Evolutionary conservation across 2,113 vertebrate species (phyloP).

Genomic region (Urocynchramus pylzowi): DNA sequence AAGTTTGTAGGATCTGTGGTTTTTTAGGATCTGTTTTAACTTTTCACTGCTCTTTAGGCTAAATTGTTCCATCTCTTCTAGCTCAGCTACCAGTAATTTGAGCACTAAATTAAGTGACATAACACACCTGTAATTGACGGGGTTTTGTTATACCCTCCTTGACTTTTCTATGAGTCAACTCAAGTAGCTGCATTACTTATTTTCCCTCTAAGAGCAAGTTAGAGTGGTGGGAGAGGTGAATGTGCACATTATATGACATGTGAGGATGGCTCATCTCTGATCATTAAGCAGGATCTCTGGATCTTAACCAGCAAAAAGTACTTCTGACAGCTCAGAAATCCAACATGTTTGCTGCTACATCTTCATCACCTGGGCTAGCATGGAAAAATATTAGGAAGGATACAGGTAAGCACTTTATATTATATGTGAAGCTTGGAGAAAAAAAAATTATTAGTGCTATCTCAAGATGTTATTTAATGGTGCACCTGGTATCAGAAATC

Average conservation of each 20-base stretch:
- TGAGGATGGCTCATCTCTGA: not conserved
- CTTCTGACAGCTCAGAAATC: not conserved
- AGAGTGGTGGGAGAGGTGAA: not conserved
- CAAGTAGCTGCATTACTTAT: not conserved
- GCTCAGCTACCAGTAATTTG: not conserved
- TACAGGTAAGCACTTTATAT: not conserved
- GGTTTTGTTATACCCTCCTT: not conserved
- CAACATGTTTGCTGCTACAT: not conserved
- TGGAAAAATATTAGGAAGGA: not conserved
- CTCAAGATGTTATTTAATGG: not conserved
- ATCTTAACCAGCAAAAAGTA: not conserved
- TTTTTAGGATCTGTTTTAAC: not conserved
- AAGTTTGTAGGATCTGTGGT: not conserved
- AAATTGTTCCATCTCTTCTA: not conserved
- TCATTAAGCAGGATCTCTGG: not conserved
- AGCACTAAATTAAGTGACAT: not conserved
- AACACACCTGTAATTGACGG: not conserved
- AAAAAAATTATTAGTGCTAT: not conserved
- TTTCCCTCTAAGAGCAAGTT: not conserved
- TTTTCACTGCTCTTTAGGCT: not conserved
- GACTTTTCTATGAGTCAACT: not conserved
- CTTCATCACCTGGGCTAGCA: not conserved
- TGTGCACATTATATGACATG: not conserved
- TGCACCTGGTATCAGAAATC: not conserved
- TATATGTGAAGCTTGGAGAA: not conserved